phyloP scores from a whole-genome alignment of 2,113 vertebrate species.

The Ceratotherium simum region DNA sequence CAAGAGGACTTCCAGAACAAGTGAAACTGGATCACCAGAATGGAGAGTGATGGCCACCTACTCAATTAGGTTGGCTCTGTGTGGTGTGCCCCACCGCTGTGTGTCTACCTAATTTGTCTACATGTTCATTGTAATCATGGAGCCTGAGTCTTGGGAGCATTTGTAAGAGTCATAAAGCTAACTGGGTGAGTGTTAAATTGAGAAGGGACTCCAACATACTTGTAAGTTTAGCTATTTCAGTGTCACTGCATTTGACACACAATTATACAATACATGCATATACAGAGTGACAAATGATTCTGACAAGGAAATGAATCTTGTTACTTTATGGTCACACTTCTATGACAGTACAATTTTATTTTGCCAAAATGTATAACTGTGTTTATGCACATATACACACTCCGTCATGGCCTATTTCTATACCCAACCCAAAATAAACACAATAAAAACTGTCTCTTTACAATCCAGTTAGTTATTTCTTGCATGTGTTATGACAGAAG shows the following conservation, averaged over 20 bases:
- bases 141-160: background rate
- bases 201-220: background rate
- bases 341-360: slow-evolving; percentile 56
- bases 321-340: slow-evolving; percentile 54
- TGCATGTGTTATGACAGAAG: slow-evolving; percentile 58
- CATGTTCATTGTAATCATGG: background rate
- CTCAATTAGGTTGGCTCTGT: background rate
- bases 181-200: background rate
- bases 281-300: slow-evolving; percentile 10
- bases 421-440: slow-evolving; percentile 29
- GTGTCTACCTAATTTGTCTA: background rate
- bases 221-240: background rate
- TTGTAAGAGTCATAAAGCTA: slow-evolving; percentile 14
- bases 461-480: slow-evolving; percentile 57
- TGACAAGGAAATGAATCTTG: slow-evolving; percentile 56
- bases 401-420: slow-evolving; percentile 57
- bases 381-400: slow-evolving; percentile 17
- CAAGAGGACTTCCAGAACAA: background rate
- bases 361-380: slow-evolving; percentile 59
- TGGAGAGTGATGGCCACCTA: background rate
- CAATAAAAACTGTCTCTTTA: slow-evolving; percentile 58
- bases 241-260: background rate
- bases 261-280: background rate
- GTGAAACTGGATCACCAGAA: background rate
- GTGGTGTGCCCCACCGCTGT: background rate